Evolutionary conservation across 64 coral and sea anemone species (phyloP), one percentile per base, ranked within the genome.

Genomic region (Pocillopora verrucosa): DNA sequence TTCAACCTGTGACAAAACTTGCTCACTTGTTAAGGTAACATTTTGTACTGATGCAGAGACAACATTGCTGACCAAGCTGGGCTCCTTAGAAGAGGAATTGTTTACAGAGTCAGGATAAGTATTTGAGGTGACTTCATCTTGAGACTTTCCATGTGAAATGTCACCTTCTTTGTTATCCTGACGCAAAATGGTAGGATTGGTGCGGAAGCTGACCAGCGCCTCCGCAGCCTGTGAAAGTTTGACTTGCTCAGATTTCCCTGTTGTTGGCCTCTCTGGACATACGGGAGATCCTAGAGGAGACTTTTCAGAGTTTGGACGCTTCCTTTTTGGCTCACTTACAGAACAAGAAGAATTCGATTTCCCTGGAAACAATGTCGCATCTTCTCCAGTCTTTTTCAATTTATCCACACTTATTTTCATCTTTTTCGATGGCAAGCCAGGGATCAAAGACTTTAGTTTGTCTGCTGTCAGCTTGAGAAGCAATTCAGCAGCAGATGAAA

Each of bases 161-260:
- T 79, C 77, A 60, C 11, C 57, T 30, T 79, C 77, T 4, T 22
- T 60, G 17, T 60, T 79, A 9, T 79, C 77, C 56, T 79, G 77
- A 11, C 69, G 61, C 3, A 77, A 76, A 34, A 91, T 74, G 13
- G 83, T 76, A 25, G 90, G 77, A 77, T 92, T 87, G 22, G 82
- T 22, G 78, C 90, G 84, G 57, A 92, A 92, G 35, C 90, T 92
- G 16, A 92, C 90, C 16, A 92, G 35, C 34, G 90, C 90, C 74
- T 92, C 90, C 4, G 90, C 90, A 20, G 90, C 90, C 58, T 92
- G 90, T 0, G 90, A 92, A 16, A 92, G 63, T 11, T 80, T 92
- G 15, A 77, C 90, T 58, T 87, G 74, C 38, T 88, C 86, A 77
- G 72, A 60, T 88, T 61, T 75, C 24, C 86, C 73, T 59, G 75